phyloP scores from a whole-genome alignment of 2,113 vertebrate genomes.

The Tyrannus savana region DNA sequence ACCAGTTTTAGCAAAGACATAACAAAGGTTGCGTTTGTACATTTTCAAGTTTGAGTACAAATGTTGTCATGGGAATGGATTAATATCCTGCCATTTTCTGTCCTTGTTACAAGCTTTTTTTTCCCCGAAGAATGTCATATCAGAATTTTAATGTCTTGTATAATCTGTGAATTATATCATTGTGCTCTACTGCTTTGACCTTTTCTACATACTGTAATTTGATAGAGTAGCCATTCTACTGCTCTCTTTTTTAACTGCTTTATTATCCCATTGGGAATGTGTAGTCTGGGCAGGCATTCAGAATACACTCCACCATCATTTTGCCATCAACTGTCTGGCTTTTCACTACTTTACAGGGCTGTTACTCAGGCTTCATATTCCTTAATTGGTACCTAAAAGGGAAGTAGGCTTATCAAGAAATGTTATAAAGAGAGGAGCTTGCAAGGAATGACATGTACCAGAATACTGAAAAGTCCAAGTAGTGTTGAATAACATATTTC shows the following conservation, averaged over 20 bases:
- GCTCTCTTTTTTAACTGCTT: conserved; percentile 62
- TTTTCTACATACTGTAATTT: conserved; percentile 73
- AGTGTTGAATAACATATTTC: neutral
- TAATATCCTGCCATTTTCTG: conserved; percentile 50
- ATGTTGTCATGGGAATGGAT: conserved; percentile 54
- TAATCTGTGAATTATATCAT: conserved; percentile 75
- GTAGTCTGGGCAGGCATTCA: conserved; percentile 51
- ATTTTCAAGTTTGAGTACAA: conserved; percentile 38
- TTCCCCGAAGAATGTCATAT: conserved; percentile 47
- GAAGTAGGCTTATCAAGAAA: neutral
- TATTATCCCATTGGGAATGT: conserved; percentile 57
- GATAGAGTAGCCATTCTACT: conserved; percentile 65
- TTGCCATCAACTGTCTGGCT: neutral
- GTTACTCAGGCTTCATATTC: conserved; percentile 11
- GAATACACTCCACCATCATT: conserved; percentile 46
- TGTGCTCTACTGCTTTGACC: conserved; percentile 70
- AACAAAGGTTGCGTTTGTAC: conserved; percentile 32
- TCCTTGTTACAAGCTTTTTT: conserved; percentile 64
- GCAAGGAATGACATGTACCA: neutral
- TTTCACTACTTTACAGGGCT: conserved; percentile 31
- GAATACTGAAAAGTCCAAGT: conserved; percentile 6
- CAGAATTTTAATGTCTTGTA: conserved; percentile 69
- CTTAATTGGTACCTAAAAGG: conserved; percentile 44
- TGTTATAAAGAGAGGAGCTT: neutral
- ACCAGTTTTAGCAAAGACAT: neutral